Percentiles rank a stretch among this genome's conserved stretches.
Evolutionary conservation across 2,888 invertebrate genomes (phyloP).

Genomic region (Zygothrica quintamaculata): DNA sequence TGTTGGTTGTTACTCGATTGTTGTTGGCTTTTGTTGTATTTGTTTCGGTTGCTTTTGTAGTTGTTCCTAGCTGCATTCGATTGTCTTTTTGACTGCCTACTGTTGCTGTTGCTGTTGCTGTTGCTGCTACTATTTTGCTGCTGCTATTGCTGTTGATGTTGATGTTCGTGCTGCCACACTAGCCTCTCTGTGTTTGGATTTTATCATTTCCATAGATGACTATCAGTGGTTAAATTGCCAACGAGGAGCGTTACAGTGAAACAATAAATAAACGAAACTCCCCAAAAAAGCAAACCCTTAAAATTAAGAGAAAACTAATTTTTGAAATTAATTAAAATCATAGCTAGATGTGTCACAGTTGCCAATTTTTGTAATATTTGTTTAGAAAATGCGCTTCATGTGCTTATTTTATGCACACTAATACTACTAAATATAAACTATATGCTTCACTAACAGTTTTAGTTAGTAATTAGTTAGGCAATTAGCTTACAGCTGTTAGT

Average conservation of each 20-base stretch:
- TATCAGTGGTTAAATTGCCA: slow-evolving; percentile 26
- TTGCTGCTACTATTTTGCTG: too few relatives aligned
- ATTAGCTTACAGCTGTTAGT: too few relatives aligned
- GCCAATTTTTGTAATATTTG: too few relatives aligned
- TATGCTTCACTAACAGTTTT: too few relatives aligned
- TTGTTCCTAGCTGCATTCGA: slow-evolving; percentile 24
- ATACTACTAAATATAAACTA: too few relatives aligned
- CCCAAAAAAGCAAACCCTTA: too few relatives aligned
- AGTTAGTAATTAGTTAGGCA: too few relatives aligned
- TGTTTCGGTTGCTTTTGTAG: slow-evolving; percentile 28
- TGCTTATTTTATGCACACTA: too few relatives aligned
- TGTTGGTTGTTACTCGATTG: slow-evolving; percentile 54
- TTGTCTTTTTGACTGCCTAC: slow-evolving; percentile 47
- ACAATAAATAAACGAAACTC: slow-evolving; percentile 10
- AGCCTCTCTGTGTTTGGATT: slow-evolving; percentile 48
- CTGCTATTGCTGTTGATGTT: slow-evolving; percentile 24
- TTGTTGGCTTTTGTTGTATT: slow-evolving; percentile 35
- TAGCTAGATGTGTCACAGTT: too few relatives aligned
- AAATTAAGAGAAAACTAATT: too few relatives aligned
- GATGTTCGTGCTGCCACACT: slow-evolving; percentile 38
- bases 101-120: slow-evolving; percentile 13
- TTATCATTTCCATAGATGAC: slow-evolving; percentile 44
- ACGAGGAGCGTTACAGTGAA: slow-evolving; percentile 25
- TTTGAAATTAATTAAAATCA: too few relatives aligned
- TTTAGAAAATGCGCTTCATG: too few relatives aligned